Evolutionary conservation across 1,140 invertebrate genomes (phyloP), one percentile per base, ranked within the genome.

Genomic region (Nasonia vitripennis): DNA sequence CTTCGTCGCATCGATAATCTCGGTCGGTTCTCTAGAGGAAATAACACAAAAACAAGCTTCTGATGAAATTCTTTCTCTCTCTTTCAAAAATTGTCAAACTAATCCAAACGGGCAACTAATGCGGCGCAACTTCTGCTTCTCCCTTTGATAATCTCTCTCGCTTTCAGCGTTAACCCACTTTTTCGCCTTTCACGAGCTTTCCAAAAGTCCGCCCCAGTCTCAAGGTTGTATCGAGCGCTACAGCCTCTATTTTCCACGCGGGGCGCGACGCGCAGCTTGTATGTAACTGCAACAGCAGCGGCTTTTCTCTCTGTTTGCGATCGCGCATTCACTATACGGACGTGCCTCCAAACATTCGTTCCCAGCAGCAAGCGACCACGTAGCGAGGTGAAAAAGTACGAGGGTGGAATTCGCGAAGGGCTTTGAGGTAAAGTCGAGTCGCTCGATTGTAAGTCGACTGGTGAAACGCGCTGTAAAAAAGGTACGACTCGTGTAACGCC

Each of bases 301-400:
- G 17, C 20, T n/a, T 73, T 45, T 77, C 67, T 41, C 74, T 83
- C 62, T 75, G 17, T 75, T 71, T 70, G 31, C 37, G 20, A 83
- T 77, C 37, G 62, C 41, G 17, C 41, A 79, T 79, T 84, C 75
- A 79, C 34, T 55, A 27, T 27, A 12, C 45, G 45, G 45, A 11
- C 34, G 79, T 62, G 81, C n/a, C 55, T 20, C 55, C 37, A 84
- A 84, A 78, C 82, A 51, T 84, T 84, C 62, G 82, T 23, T 78
- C 67, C 12, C 34, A 37, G 74, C 20, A 45, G 74, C 27, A 31
- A 37, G 31, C 55, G 45, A 31, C 23, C 23, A 83, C 73, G 51
- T 62, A 67, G 17, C 20, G 20, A 62, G 31, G 62, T 17, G 23
- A 55, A 41, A 84, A 79, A 62, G 51, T 71, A 79, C 51, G 77